phyloP scores from a whole-genome alignment of 2,113 vertebrate species.

The Morphnarchus princeps region DNA sequence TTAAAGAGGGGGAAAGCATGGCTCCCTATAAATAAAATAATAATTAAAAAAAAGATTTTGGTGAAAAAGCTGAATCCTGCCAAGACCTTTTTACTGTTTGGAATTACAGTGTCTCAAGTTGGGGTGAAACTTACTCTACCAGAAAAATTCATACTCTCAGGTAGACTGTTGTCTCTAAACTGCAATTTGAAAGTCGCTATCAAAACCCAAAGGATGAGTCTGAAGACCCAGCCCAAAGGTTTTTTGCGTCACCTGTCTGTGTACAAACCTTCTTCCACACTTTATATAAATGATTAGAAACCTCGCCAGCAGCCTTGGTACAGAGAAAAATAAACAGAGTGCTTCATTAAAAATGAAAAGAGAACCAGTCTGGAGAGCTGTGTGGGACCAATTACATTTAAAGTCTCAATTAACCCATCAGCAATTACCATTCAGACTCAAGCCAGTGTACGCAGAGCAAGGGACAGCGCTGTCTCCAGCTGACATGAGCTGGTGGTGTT shows the following conservation, averaged over 20 bases:
- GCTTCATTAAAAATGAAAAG: slow-evolving; percentile 74
- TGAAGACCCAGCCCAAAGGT: slow-evolving; percentile 28
- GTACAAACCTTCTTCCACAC: slow-evolving; percentile 98
- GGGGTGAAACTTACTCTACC: neutral
- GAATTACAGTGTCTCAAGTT: neutral
- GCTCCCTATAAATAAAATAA: neutral
- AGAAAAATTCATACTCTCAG: neutral
- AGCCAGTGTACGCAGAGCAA: neutral
- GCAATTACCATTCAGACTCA: neutral
- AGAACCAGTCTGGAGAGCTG: neutral
- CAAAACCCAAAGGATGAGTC: slow-evolving; percentile 50
- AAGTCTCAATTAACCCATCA: slow-evolving; percentile 11
- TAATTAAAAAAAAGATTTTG: neutral
- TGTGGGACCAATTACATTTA: slow-evolving; percentile 17
- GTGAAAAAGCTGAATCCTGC: neutral
- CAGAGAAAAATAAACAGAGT: slow-evolving; percentile 73
- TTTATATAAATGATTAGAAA: slow-evolving; percentile 86
- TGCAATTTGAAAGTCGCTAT: slow-evolving; percentile 26
- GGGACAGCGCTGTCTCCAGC: neutral
- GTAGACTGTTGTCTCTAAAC: slow-evolving; percentile 59
- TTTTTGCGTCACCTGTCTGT: slow-evolving; percentile 35
- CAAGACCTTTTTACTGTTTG: neutral
- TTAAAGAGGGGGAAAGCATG: neutral
- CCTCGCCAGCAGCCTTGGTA: slow-evolving; percentile 84
- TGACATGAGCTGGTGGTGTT: neutral